phyloP scores from a whole-genome alignment of 2,888 invertebrate genomes.

The Metallyticus violacea region DNA sequence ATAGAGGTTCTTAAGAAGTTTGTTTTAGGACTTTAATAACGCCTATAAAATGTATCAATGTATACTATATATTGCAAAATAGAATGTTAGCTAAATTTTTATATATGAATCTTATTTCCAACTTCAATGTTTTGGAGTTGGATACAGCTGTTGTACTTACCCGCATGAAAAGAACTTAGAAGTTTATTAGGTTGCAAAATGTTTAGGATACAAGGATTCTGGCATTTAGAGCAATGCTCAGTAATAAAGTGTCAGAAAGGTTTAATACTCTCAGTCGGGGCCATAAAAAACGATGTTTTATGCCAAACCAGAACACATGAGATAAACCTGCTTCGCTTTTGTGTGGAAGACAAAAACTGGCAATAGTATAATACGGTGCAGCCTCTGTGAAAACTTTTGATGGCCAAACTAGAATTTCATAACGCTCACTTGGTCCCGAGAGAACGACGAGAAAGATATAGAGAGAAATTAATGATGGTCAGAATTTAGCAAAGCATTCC shows the following conservation, averaged over 20 bases:
- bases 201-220: not conserved
- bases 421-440: not conserved
- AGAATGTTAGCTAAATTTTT: no score
- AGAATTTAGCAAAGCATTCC: not conserved
- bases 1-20: no score
- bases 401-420: not conserved
- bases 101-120: no score
- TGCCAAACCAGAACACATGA: not conserved
- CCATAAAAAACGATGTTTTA: not conserved
- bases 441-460: not conserved
- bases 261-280: not conserved
- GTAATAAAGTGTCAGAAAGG: not conserved
- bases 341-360: not conserved
- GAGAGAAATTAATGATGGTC: not conserved
- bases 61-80: no score
- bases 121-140: no score
- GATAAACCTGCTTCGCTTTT: not conserved
- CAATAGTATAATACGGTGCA: not conserved
- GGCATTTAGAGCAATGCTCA: no score
- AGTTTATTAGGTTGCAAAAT: not conserved
- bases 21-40: no score
- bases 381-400: not conserved
- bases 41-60: no score
- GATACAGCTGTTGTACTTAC: no score
- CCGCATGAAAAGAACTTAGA: not conserved